Evolutionary conservation across 1,140 invertebrate genomes (phyloP).

Genomic region (Eufriesea mexicana): DNA sequence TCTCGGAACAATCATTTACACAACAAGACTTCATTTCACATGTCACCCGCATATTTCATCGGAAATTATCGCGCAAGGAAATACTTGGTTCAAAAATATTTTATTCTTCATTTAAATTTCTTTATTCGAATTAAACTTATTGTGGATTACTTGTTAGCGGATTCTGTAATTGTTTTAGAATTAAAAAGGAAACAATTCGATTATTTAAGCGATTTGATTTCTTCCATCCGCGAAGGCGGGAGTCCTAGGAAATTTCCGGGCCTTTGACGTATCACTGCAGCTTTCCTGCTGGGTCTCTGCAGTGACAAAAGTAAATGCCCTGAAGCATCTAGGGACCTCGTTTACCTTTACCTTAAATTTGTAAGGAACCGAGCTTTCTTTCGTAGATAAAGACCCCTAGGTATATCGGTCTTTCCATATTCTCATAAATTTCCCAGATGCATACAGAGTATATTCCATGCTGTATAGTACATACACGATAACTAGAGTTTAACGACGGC

Average conservation of each 20-base stretch:
- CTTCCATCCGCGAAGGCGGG: not conserved
- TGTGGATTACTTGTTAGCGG: too few species aligned
- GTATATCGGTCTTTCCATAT: not conserved
- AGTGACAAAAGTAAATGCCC: not conserved
- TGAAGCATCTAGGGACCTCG: not conserved
- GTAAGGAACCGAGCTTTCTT: not conserved
- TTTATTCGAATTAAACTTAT: too few species aligned
- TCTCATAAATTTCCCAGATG: not conserved
- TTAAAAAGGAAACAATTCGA: not conserved
- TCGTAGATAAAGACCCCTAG: too few species aligned
- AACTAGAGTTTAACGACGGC: not conserved
- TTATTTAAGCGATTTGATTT: not conserved
- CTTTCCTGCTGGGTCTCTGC: not conserved
- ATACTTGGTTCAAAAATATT: too few species aligned
- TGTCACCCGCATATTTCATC: not conserved
- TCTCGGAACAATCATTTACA: not conserved
- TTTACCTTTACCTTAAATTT: constrained; percentile 9
- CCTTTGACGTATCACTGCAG: not conserved
- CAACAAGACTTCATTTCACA: not conserved
- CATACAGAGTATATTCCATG: not conserved
- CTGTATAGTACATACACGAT: too few species aligned
- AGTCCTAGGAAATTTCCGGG: not conserved
- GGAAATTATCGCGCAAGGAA: not conserved
- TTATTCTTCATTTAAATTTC: too few species aligned
- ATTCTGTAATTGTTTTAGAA: too few species aligned